phyloP scores from a whole-genome alignment of 2,113 vertebrate species.

The Chroicocephalus ridibundus region DNA sequence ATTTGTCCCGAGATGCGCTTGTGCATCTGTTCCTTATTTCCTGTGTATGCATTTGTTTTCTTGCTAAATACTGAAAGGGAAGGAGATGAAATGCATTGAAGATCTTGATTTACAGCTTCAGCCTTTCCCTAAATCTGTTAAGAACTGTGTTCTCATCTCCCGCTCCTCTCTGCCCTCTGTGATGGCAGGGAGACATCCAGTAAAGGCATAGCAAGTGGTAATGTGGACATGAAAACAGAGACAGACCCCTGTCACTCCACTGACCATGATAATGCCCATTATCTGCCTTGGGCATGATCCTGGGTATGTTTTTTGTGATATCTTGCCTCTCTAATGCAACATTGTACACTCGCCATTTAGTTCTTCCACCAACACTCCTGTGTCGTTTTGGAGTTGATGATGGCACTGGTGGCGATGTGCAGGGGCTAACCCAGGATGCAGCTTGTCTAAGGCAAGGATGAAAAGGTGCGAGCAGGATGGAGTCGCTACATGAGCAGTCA shows the following conservation, averaged over 20 bases:
- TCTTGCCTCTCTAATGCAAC: background rate
- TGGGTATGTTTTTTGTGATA: background rate
- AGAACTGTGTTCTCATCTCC: background rate
- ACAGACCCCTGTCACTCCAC: background rate
- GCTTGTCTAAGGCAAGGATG: background rate
- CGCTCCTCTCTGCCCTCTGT: background rate
- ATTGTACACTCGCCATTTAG: background rate
- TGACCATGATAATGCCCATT: background rate
- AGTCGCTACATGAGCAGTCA: background rate
- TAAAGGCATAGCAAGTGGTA: background rate
- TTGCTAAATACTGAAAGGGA: constrained; percentile 7
- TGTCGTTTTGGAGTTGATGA: background rate
- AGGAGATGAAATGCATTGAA: constrained; percentile 50
- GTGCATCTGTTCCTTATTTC: constrained; percentile 57
- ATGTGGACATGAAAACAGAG: background rate
- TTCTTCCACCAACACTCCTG: background rate
- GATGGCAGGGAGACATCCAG: background rate
- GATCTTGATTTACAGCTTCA: constrained; percentile 49
- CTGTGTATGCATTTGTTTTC: constrained; percentile 43
- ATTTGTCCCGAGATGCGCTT: background rate
- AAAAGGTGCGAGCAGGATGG: background rate
- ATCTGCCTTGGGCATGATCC: background rate
- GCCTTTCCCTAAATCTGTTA: background rate
- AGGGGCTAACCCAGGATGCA: background rate
- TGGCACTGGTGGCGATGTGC: background rate